Evolutionary conservation across 1,140 invertebrate species (phyloP), one percentile per base, ranked within the genome.

Genomic region (Rhopalosiphum padi): DNA sequence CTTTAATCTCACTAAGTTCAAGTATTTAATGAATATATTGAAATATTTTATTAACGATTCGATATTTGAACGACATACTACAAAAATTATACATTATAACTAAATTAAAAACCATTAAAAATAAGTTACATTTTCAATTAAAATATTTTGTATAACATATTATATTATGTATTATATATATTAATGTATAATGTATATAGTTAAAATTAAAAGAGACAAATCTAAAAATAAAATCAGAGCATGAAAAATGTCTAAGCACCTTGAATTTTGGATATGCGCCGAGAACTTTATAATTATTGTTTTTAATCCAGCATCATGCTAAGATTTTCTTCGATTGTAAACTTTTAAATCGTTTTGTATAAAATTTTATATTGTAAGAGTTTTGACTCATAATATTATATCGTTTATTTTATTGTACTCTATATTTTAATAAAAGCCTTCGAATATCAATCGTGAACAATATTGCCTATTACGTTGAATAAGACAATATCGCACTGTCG

Each of bases 201-300:
- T 35, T 55, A 89, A 89, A 89, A 89, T 89, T 91, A 77, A 91
- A 77, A 91, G 90, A 46, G n/a, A 77, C 43, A 21, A 91, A 22
- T 91, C 90, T 77, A 77, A 91, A 91, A 91, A 91, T 91, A 91
- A 77, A 91, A 89, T 41, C 51, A 53, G 51, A 55, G 88, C 53
- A 60, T 91, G 90, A 68, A 91, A 91, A 91, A 91, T 91, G 68
- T 77, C 68, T 41, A 77, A 91, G 68, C 90, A 91, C 68, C 90
- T 82, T 82, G 90, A 43, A 91, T 35, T 82, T 91, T 91, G 90
- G 90, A 91, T 68, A 46, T 43, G 60, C 68, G 90, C 90, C 90
- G 55, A 91, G 90, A 91, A 77, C 43, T 23, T 43, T 91, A 91
- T 91, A 91, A 91, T 89, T 89, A 89, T 91, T 77, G 90, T 77